Evolutionary conservation across 2,797 vertebrate genomes (phyloP), one percentile per base, ranked within the genome.

Genomic region (Sardinella longiceps): DNA sequence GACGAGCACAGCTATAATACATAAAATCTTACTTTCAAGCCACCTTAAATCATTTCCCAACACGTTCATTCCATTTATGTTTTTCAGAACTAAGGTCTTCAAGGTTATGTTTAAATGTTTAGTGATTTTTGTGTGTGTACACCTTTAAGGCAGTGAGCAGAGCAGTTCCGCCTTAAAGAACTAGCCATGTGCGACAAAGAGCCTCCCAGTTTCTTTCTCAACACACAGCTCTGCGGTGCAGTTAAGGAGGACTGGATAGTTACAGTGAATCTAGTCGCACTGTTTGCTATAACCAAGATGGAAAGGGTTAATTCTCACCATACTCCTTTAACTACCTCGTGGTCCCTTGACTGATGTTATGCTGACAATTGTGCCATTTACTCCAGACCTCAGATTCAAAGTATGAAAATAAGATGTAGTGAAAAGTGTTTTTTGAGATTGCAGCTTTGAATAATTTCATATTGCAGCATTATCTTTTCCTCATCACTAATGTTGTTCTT

Each of bases 131-230:
- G 28, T 12, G 70, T 77, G 70, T 18, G 33, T 77, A 20, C 15
- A 18, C 70, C 70, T 43, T 77, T 77, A 77, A 77, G 18, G 7
- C 4, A 18, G 18, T 15, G 20, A 39, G 23, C 37, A 20, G 70
- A 6, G 18, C 37, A 37, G 37, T 77, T 43, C 70, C 33, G 70
- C 70, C 70, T 77, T 77, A 77, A 77, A 39, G 7, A 20, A 23
- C 37, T 20, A 77, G 37, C 70, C 70, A 77, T 77, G 70, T 77
- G 70, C 70, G 37, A 39, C 37, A 39, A 43, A 77, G 33, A 43
- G 37, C 70, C 70, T 77, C 70, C 70, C 70, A 39, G 70, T 77
- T 77, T 77, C 70, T 43, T 39, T 77, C 37, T 39, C 70, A 77
- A 77, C 70, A 77, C 70, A 77, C 70, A 1, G 70, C 33, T n/a